These are phyloP conservation scores for Diorhabda elongata DNA, from an alignment of 1,140 invertebrate genomes.

Conservation along the genomic window DNA sequence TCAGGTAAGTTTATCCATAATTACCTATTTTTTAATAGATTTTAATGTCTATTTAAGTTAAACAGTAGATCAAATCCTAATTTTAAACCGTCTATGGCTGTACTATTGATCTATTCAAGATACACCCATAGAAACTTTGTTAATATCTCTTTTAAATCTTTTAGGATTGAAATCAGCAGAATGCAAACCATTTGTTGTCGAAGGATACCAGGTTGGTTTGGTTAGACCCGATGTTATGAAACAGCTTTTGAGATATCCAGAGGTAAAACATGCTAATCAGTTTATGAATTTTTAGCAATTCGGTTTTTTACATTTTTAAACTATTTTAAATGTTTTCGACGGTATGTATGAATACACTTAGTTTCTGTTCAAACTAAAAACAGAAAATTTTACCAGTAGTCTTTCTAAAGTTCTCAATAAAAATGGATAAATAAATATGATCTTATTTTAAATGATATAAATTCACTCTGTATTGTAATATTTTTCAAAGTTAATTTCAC, in stretches of 20 bases:
- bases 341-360: no score
- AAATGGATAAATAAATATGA: no score
- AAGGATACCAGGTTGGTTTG: conserved; percentile 82
- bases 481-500: conserved; percentile 15
- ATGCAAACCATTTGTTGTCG: conserved; percentile 81
- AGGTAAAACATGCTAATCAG: conserved; percentile 53
- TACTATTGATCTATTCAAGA: conserved; percentile 32
- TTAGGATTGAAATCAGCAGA: conserved; percentile 52
- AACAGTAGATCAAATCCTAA: conserved; percentile 21
- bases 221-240: conserved; percentile 76
- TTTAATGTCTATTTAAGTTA: conserved; percentile 23
- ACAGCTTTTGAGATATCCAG: conserved; percentile 73
- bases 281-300: no score
- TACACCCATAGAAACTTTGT: conserved; percentile 22
- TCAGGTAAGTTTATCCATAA: conserved; percentile 58
- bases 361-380: no score
- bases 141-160: conserved; percentile 21
- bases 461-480: no score
- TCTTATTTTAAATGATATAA: no score
- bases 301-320: neutral
- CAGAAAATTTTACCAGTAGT: no score
- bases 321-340: no score
- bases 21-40: neutral
- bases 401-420: no score
- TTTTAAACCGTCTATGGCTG: conserved; percentile 6